These are phyloP conservation scores for Pachymerium ferrugineum DNA, from an alignment of 2,888 invertebrate species.

Conservation along the genomic window DNA sequence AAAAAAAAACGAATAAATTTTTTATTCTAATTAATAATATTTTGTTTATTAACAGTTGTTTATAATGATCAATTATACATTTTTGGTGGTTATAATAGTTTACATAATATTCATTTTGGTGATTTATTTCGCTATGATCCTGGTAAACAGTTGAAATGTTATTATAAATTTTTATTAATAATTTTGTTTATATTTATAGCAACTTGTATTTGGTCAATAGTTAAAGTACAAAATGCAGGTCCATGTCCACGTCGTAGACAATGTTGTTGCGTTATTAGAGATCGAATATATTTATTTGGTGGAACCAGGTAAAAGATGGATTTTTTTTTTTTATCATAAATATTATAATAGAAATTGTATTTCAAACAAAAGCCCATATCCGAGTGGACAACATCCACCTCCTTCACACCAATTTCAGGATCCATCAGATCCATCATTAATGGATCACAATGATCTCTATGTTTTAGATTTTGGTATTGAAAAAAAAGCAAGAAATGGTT, in stretches of 20 bases:
- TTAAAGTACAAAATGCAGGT: conserved; percentile 43
- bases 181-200: not conserved
- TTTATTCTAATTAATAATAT: not conserved
- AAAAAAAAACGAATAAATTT: not conserved
- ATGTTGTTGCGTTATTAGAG: conserved; percentile 68
- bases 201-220: conserved; percentile 41
- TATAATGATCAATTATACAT: conserved; percentile 72
- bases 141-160: conserved; percentile 39
- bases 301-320: conserved; percentile 70
- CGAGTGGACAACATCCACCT: not conserved
- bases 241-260: conserved; percentile 56
- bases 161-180: not conserved
- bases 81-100: conserved; percentile 84
- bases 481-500: not conserved
- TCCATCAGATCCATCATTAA: conserved; percentile 49
- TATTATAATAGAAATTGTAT: not conserved
- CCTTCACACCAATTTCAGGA: conserved; percentile 31
- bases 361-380: conserved; percentile 30
- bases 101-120: conserved; percentile 69
- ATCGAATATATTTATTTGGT: conserved; percentile 76
- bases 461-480: conserved; percentile 65
- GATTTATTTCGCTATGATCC: conserved; percentile 69
- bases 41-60: conserved; percentile 56
- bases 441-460: conserved; percentile 77
- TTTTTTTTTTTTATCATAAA: not conserved